Conservation (phyloP, 2,888 invertebrate species). For the Malthinus flaveolus region DNA sequence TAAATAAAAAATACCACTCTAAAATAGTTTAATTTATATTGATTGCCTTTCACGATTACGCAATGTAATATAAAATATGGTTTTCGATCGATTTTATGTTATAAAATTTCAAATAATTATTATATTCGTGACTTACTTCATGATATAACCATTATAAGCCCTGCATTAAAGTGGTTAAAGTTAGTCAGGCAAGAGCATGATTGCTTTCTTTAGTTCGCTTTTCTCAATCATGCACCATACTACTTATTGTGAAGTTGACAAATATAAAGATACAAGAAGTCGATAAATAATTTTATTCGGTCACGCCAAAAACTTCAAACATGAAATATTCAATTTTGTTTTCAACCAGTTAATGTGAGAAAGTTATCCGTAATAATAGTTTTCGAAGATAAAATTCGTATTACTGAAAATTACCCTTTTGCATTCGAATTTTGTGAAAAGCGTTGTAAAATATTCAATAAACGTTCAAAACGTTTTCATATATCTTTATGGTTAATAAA, state of each 20-base stretch:
- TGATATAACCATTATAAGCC: constrained; percentile 25
- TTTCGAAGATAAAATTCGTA: no score
- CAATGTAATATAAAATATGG: no score
- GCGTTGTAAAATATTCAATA: no score
- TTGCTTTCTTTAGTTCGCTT: constrained; percentile 28
- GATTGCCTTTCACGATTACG: not conserved
- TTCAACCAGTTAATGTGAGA: no score
- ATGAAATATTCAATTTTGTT: no score
- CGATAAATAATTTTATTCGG: constrained; percentile 33
- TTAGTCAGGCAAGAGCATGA: constrained; percentile 39
- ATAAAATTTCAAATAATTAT: constrained; percentile 34
- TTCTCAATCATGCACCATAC: constrained; percentile 13
- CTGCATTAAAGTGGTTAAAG: constrained; percentile 32
- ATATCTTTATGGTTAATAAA: no score
- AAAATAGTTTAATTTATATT: not conserved
- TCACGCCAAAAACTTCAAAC: constrained; percentile 22
- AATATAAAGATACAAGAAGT: constrained; percentile 33
- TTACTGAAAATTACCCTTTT: no score
- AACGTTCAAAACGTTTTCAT: no score
- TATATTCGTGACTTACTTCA: constrained; percentile 35
- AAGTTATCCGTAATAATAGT: no score
- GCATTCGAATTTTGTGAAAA: no score
- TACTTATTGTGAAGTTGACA: constrained; percentile 30
- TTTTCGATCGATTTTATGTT: constrained; percentile 1
- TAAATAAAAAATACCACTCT: no score